Percentiles rank a stretch among this genome's conserved stretches.
phyloP scores from a whole-genome alignment of 2,888 invertebrate genomes.

The Linyphia triangularis region DNA sequence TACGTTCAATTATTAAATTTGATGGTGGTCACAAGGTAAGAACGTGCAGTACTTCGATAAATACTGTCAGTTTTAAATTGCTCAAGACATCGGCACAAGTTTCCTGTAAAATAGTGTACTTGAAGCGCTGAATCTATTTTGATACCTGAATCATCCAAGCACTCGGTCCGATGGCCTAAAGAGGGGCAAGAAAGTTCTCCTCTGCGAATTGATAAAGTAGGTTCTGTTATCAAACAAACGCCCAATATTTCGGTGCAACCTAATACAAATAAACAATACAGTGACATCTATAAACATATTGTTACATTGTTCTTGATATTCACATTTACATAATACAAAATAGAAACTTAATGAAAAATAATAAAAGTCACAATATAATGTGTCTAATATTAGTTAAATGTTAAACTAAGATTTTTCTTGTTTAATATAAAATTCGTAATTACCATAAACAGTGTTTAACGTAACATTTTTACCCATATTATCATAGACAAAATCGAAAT shows the following conservation, averaged over 20 bases:
- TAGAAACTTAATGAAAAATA: background rate
- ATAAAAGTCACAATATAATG: background rate
- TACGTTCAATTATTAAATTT: background rate
- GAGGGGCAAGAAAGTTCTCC: constrained; percentile 18
- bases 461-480: constrained; percentile 81
- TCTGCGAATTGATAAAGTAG: background rate
- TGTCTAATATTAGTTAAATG: background rate
- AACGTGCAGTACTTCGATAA: background rate
- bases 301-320: background rate
- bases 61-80: background rate
- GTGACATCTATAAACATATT: background rate
- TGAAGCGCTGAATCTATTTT: too few relatives aligned
- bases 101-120: too few relatives aligned
- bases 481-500: constrained; percentile 82
- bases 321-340: background rate
- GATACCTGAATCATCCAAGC: constrained; percentile 31
- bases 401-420: background rate
- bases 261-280: background rate
- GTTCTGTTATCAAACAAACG: background rate
- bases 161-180: constrained; percentile 1
- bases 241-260: constrained; percentile 47
- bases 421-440: background rate
- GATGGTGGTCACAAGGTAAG: background rate
- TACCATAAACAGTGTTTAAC: constrained; percentile 81
- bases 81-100: too few relatives aligned